phyloP scores from a whole-genome alignment of 2,797 vertebrate species.

The Ctenochaetus hawaiiensis region DNA sequence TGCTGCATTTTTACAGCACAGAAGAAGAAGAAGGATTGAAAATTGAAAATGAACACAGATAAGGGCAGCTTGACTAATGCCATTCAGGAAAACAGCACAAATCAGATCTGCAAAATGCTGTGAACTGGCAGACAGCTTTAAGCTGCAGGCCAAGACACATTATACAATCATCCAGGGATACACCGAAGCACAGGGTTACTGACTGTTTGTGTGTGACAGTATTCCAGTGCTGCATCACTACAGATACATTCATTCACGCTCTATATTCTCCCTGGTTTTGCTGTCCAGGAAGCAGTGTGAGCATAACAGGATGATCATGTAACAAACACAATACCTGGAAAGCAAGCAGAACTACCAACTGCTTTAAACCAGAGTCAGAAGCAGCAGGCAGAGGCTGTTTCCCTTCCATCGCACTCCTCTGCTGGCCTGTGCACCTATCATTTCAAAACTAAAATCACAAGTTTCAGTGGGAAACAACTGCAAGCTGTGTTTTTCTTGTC shows the following conservation, averaged over 20 bases:
- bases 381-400: conserved; percentile 20
- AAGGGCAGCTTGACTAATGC: conserved; percentile 53
- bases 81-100: conserved; percentile 61
- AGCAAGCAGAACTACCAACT: conserved; percentile 58
- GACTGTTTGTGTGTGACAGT: neutral
- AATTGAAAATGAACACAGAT: conserved; percentile 64
- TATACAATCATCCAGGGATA: conserved; percentile 40
- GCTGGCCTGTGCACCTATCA: conserved; percentile 26
- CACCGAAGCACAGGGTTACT: conserved; percentile 1
- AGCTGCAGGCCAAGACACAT: conserved; percentile 45
- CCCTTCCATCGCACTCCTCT: conserved; percentile 12
- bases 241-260: neutral
- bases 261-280: conserved; percentile 16
- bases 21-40: conserved; percentile 45
- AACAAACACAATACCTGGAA: conserved; percentile 55
- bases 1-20: conserved; percentile 55
- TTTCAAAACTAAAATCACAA: conserved; percentile 23
- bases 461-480: conserved; percentile 17
- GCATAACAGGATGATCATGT: conserved; percentile 56
- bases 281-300: conserved; percentile 53
- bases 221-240: neutral
- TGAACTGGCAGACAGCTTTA: conserved; percentile 25
- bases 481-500: conserved; percentile 38
- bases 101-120: conserved; percentile 55
- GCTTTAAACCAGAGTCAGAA: conserved; percentile 57